phyloP scores from a whole-genome alignment of 2,888 invertebrate species.

The Exocentrus adspersus region DNA sequence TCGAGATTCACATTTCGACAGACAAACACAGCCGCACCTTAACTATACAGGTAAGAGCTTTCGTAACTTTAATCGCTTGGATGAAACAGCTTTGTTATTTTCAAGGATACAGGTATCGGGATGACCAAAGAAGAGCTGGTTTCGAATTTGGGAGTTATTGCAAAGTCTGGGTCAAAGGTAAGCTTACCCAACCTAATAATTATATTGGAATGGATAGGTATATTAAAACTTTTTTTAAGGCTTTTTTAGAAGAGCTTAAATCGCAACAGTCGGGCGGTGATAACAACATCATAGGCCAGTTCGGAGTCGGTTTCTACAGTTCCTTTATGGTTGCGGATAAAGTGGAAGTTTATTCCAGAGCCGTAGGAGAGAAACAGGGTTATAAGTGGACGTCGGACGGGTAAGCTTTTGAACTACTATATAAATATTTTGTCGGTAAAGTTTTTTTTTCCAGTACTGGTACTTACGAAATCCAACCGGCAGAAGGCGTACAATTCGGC shows the following conservation, averaged over 20 bases:
- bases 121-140: slow-evolving; percentile 94
- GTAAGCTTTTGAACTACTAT: slow-evolving; percentile 62
- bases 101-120: slow-evolving; percentile 92
- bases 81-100: slow-evolving; percentile 6
- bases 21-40: slow-evolving; percentile 87
- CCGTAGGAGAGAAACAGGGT: slow-evolving; percentile 75
- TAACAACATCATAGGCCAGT: slow-evolving; percentile 92
- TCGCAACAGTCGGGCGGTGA: slow-evolving; percentile 70
- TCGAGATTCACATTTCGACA: slow-evolving; percentile 90
- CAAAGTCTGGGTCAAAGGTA: slow-evolving; percentile 93
- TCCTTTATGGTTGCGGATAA: slow-evolving; percentile 97
- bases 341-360: slow-evolving; percentile 90
- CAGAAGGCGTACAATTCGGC: slow-evolving; percentile 85
- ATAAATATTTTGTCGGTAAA: not conserved
- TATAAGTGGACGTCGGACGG: slow-evolving; percentile 93
- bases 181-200: not conserved
- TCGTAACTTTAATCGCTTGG: slow-evolving; percentile 1
- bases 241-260: slow-evolving; percentile 87
- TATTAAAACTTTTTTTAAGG: slow-evolving; percentile 66
- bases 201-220: too few species aligned
- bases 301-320: slow-evolving; percentile 98
- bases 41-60: slow-evolving; percentile 79
- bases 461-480: slow-evolving; percentile 87
- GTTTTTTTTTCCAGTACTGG: slow-evolving; percentile 71
- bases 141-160: slow-evolving; percentile 93